Base-by-base conservation (phyloP, 2,113 vertebrate species). In the Pteropus alecto region DNA sequence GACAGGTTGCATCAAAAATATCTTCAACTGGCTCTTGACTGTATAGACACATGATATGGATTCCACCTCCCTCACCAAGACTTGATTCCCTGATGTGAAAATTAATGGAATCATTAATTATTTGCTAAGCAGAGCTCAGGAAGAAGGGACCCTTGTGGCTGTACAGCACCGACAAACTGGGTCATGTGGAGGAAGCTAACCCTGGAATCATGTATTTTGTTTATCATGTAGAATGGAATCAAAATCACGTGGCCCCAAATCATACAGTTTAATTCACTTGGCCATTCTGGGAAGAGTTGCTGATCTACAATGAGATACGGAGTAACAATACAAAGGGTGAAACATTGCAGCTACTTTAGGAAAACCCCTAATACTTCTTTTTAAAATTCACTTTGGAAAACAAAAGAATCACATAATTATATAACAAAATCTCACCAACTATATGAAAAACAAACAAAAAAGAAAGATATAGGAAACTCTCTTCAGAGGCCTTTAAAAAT, bases 381-480 rank as follows among this genome's bases (percentile, higher is more conserved):
- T 91, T 94, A 28, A 43, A 78, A 82, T 70, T 79, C 41, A 35
- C 46, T 68, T 77, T 70, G 19, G 51, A 83, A 92, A 97, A 70
- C 43, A 86, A 90, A 93, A 87, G 77, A 48, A 77, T 63, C 61
- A 67, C 18, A 81, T 19, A 74, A 92, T 87, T 77, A 90, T 63
- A 30, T 77, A 90, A 94, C 18, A 79, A 79, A 95, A 91, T 60
- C 26, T 26, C 38, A 91, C 46, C 28, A n/a, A 35, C 24, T 83
- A 76, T 61, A 70, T 38, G 46, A 91, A 87, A 97, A 95, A 65
- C 77, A 88, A 93, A 88, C 22, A 79, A 58, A 58, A 93, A 65
- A 41, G 60, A 94, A 74, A 96, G 78, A 86, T 18, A 56, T 19
- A 43, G 35, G 61, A 38, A 56, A 46, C 43, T 7, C 61, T 88